Conservation (phyloP, 2,888 invertebrate genomes). For the Tromatobia lineatoria region DNA sequence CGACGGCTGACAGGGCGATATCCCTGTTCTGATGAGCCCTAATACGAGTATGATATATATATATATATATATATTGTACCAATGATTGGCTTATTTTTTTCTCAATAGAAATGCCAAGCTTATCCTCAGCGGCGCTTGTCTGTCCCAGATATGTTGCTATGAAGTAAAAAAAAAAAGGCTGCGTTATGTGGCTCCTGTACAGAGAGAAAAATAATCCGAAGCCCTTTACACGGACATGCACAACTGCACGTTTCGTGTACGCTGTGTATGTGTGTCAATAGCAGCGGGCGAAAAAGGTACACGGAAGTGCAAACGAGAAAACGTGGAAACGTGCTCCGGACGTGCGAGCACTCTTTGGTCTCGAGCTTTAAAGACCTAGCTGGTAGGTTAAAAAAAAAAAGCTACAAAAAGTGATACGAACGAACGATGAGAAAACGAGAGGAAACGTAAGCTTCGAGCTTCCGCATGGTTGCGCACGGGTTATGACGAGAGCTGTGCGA, state of each 20-base stretch:
- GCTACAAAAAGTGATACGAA: conserved; percentile 14
- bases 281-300: conserved; percentile 25
- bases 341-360: conserved; percentile 57
- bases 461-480: conserved; percentile 51
- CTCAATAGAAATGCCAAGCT: background rate
- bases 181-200: background rate
- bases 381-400: conserved; percentile 12
- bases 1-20: background rate
- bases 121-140: background rate
- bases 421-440: conserved; percentile 39
- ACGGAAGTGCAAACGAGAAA: conserved; percentile 60
- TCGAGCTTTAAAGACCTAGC: conserved; percentile 50
- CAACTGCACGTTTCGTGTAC: conserved; percentile 5
- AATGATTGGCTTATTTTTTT: conserved; percentile 22
- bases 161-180: background rate
- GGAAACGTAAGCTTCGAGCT: conserved; percentile 41
- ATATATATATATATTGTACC: background rate
- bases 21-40: background rate
- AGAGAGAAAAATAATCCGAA: conserved; percentile 1
- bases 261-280: conserved; percentile 24
- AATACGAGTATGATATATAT: background rate
- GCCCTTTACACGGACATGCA: background rate
- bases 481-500: conserved; percentile 42
- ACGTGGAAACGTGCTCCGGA: conserved; percentile 60
- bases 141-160: background rate